Conservation (phyloP, 2,797 vertebrate species). For the Calcarius lapponicus region DNA sequence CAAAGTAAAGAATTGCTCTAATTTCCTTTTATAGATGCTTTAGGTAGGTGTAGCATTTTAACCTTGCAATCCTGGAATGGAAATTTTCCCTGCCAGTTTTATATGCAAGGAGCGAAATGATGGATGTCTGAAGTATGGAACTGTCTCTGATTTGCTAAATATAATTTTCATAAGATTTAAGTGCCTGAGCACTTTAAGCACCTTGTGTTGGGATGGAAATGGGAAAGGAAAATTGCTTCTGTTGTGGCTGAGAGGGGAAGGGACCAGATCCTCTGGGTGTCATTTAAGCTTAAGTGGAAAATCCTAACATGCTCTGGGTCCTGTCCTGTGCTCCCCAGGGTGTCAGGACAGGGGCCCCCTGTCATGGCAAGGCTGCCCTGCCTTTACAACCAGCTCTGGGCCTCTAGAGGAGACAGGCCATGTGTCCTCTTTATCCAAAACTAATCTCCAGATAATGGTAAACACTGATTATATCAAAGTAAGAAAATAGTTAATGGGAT, state of each 20-base stretch:
- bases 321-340: background rate
- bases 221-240: background rate
- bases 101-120: background rate
- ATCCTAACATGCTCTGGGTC: background rate
- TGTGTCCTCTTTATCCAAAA: background rate
- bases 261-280: background rate
- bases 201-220: background rate
- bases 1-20: background rate
- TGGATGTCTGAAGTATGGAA: background rate
- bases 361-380: background rate
- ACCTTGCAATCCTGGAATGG: background rate
- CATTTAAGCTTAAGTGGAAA: background rate
- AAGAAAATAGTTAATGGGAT: slow-evolving; percentile 62
- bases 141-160: background rate
- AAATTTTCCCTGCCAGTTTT: background rate
- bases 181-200: background rate
- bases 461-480: slow-evolving; percentile 29
- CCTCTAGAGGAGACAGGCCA: background rate
- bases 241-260: background rate
- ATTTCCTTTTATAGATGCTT: background rate
- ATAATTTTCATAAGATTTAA: background rate
- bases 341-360: too few relatives aligned
- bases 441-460: slow-evolving; percentile 43
- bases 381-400: background rate
- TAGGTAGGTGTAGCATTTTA: background rate